Percentiles rank a stretch among this genome's conserved stretches.
Conservation (phyloP, 1,140 invertebrate species). For the Drosophila quadrilineata region DNA sequence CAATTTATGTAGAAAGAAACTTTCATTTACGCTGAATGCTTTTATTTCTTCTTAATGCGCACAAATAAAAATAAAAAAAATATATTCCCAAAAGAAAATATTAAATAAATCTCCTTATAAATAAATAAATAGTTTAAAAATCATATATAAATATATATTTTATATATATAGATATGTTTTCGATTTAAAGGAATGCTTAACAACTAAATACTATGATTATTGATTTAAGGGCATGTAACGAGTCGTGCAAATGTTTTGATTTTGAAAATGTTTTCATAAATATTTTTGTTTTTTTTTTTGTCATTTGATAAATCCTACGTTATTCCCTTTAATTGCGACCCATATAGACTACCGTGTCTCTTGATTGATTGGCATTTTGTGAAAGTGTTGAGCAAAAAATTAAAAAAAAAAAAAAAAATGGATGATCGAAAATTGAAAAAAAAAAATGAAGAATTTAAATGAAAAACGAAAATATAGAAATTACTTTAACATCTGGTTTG, state of each 20-base stretch:
- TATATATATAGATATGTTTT: not conserved
- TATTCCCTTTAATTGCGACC: slow-evolving; percentile 61
- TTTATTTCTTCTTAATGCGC: not conserved
- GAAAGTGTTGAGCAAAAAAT: slow-evolving; percentile 12
- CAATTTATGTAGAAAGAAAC: too few relatives aligned
- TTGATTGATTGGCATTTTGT: slow-evolving; percentile 35
- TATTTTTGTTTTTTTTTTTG: slow-evolving; percentile 13
- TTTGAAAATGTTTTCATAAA: not conserved
- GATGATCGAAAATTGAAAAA: too few relatives aligned
- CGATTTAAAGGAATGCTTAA: slow-evolving; percentile 10
- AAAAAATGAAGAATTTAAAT: slow-evolving; percentile 32
- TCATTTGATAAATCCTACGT: too few relatives aligned
- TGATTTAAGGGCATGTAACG: not conserved
- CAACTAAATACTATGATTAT: not conserved
- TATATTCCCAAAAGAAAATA: not conserved
- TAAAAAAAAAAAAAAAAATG: slow-evolving; percentile 31
- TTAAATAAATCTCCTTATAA: not conserved
- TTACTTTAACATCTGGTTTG: slow-evolving; percentile 73
- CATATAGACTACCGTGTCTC: slow-evolving; percentile 68
- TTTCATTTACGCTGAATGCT: slow-evolving; percentile 9
- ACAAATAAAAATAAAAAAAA: too few relatives aligned
- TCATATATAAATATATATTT: not conserved
- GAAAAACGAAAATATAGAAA: slow-evolving; percentile 23
- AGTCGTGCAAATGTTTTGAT: not conserved
- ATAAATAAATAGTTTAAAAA: not conserved